phyloP scores from a whole-genome alignment of 2,888 invertebrate species.

The Congeria kusceri region DNA sequence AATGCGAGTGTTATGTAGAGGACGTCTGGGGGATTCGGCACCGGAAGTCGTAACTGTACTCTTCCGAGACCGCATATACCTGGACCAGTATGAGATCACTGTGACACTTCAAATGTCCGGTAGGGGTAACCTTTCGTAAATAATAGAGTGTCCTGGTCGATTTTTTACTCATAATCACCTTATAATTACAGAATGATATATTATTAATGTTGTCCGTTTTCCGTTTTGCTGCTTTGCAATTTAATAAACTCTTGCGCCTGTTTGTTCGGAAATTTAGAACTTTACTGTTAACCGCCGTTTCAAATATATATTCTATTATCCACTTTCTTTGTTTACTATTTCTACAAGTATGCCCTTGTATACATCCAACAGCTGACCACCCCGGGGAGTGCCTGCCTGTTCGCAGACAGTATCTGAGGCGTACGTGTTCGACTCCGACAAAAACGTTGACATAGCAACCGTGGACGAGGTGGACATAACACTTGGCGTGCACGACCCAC shows the following conservation, averaged over 20 bases:
- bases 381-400: slow-evolving; percentile 44
- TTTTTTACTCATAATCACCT: no score
- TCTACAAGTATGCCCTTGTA: not conserved
- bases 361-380: slow-evolving; percentile 13
- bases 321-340: not conserved
- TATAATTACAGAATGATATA: no score
- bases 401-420: slow-evolving; percentile 33
- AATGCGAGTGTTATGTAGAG: slow-evolving; percentile 16
- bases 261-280: no score
- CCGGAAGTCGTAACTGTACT: slow-evolving; percentile 22
- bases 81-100: slow-evolving; percentile 41
- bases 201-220: no score
- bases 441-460: slow-evolving; percentile 43
- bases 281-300: not conserved
- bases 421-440: slow-evolving; percentile 48
- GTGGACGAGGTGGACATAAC: slow-evolving; percentile 38
- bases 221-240: no score
- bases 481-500: slow-evolving; percentile 28
- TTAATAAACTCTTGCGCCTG: no score
- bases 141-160: no score
- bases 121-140: not conserved
- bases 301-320: not conserved
- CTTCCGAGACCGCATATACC: slow-evolving; percentile 51
- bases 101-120: slow-evolving; percentile 43
- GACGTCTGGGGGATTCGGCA: slow-evolving; percentile 6